Evolutionary conservation across 2,113 vertebrate species (phyloP).

Genomic region (Clupea harengus): DNA sequence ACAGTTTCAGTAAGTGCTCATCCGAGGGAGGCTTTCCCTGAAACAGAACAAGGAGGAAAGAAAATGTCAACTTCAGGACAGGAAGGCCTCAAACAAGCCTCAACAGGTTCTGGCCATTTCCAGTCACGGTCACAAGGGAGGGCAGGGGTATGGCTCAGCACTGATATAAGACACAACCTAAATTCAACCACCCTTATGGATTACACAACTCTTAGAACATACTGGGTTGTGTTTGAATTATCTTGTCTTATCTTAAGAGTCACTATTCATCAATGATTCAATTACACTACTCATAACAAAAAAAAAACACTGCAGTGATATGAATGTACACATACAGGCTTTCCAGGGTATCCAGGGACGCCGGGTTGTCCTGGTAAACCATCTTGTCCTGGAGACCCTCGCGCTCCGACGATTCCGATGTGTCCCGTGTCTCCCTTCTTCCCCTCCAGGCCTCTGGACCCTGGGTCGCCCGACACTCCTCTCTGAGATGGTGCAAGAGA

Average conservation of each 20-base stretch:
- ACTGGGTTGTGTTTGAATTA: neutral
- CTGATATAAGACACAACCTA: neutral
- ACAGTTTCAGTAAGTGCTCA: constrained; percentile 71
- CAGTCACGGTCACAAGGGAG: neutral
- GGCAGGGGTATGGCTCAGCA: neutral
- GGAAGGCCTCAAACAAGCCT: neutral
- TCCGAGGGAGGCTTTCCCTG: constrained; percentile 74
- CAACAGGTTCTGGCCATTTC: neutral
- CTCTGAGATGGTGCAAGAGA: constrained; percentile 50
- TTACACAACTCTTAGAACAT: neutral
- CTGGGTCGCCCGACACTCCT: constrained; percentile 61
- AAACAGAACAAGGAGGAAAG: constrained; percentile 49
- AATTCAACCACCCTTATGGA: neutral
- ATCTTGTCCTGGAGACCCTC: constrained; percentile 67
- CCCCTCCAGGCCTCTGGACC: constrained; percentile 62
- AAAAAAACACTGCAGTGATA: neutral
- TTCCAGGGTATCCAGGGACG: constrained; percentile 70
- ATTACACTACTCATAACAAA: no score
- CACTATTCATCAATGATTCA: neutral
- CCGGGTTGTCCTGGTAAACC: constrained; percentile 69
- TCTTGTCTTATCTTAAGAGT: neutral
- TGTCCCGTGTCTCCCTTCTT: constrained; percentile 67
- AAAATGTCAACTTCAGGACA: neutral
- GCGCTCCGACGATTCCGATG: constrained; percentile 58
- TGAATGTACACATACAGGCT: constrained; percentile 66